A percentile compares a stretch with the other conserved stretches of the same genome.
Conservation (phyloP, 2,113 vertebrate species). For the Scolopax mira region DNA sequence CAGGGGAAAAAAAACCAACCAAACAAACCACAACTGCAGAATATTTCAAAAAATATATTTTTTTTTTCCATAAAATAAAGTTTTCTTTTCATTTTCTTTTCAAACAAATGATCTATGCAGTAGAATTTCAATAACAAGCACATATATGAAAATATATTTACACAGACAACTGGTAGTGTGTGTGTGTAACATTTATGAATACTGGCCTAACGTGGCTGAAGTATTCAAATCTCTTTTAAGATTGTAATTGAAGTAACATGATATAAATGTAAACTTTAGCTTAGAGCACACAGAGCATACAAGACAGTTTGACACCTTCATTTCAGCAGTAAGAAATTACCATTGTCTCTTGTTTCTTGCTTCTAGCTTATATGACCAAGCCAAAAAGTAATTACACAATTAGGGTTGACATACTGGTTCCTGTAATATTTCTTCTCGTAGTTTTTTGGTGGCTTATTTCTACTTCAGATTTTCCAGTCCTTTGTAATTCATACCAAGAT, state of each 20-base stretch:
- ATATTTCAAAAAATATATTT: background rate
- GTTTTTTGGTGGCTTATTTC: conserved; percentile 56
- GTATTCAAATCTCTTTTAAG: conserved; percentile 56
- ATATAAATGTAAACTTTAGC: conserved; percentile 69
- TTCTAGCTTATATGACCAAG: conserved; percentile 74
- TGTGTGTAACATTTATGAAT: conserved; percentile 6
- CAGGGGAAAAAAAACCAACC: background rate
- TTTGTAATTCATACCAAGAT: conserved; percentile 73
- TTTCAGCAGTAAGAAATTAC: conserved; percentile 71
- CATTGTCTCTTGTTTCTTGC: conserved; percentile 70
- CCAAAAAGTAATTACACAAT: conserved; percentile 82
- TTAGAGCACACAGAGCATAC: conserved; percentile 49
- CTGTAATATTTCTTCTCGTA: conserved; percentile 71
- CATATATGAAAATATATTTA: background rate
- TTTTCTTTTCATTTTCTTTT: background rate
- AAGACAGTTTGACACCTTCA: conserved; percentile 69
- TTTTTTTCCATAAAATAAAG: background rate
- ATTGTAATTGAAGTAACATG: conserved; percentile 61
- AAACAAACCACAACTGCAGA: background rate
- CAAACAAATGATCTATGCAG: background rate
- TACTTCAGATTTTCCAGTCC: conserved; percentile 49
- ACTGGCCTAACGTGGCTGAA: background rate
- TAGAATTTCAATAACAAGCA: background rate
- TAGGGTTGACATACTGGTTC: conserved; percentile 75
- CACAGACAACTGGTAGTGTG: background rate